These are phyloP conservation scores for Empidonax traillii DNA, from an alignment of 2,113 vertebrate genomes.

Conservation along the genomic window DNA sequence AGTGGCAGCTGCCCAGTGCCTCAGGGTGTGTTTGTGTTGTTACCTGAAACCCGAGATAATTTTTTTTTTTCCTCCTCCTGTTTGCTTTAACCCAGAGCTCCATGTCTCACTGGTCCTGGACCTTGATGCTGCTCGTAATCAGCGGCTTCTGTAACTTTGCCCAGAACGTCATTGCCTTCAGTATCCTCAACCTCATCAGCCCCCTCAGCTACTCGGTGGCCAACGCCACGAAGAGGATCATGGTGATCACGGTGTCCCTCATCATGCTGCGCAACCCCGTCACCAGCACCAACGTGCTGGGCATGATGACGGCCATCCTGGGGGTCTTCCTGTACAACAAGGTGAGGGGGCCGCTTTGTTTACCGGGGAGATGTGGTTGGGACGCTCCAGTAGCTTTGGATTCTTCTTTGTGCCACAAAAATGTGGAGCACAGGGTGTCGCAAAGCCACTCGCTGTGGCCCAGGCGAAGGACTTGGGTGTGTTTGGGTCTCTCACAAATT, in stretches of 20 bases:
- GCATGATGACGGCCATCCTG: slow-evolving; percentile 96
- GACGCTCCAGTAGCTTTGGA: neutral
- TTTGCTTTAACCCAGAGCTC: slow-evolving; percentile 72
- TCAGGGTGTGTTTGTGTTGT: neutral
- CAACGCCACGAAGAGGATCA: slow-evolving; percentile 97
- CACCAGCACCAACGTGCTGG: slow-evolving; percentile 87
- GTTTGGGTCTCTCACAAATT: neutral
- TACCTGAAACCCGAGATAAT: neutral
- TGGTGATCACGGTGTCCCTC: slow-evolving; percentile 95
- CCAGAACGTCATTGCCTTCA: slow-evolving; percentile 98
- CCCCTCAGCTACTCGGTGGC: slow-evolving; percentile 96
- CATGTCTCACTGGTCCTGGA: slow-evolving; percentile 83
- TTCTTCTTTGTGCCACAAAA: neutral
- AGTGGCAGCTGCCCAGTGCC: neutral
- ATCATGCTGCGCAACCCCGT: slow-evolving; percentile 95
- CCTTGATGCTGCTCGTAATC: slow-evolving; percentile 87
- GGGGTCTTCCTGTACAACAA: slow-evolving; percentile 98
- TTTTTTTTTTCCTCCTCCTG: neutral
- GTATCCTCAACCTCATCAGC: slow-evolving; percentile 93
- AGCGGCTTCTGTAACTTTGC: slow-evolving; percentile 98
- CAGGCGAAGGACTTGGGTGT: rapidly evolving
- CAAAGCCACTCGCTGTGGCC: too few species aligned
- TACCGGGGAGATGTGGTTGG: neutral
- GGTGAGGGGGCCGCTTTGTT: slow-evolving; percentile 53
- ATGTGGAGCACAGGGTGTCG: rapidly evolving